Evolutionary conservation across 2,113 vertebrate genomes (phyloP).

Genomic region (Madoqua kirkii): DNA sequence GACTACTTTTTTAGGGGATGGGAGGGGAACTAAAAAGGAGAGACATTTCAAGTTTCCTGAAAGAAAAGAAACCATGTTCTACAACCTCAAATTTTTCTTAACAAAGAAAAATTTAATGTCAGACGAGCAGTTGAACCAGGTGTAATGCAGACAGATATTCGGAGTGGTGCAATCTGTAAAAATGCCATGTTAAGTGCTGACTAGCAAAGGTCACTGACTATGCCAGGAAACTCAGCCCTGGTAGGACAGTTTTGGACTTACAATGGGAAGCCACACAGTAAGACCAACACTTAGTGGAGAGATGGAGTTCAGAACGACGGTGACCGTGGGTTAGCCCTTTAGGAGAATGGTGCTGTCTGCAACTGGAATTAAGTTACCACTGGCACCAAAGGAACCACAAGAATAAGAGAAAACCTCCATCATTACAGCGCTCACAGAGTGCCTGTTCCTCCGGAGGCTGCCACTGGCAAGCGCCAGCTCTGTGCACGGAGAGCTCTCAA

Average conservation of each 20-base stretch:
- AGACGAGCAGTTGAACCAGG: constrained; percentile 6
- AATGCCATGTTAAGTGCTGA: background rate
- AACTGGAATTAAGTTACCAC: background rate
- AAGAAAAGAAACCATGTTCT: constrained; percentile 19
- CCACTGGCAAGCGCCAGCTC: background rate
- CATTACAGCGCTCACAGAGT: background rate
- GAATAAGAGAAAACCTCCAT: background rate
- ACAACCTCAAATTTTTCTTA: constrained; percentile 49
- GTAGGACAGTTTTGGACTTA: background rate
- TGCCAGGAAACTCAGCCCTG: background rate
- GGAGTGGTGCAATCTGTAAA: background rate
- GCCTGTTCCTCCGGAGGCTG: constrained; percentile 13
- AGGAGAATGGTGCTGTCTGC: background rate
- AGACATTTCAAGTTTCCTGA: background rate
- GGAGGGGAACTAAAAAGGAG: background rate
- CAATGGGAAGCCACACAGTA: background rate
- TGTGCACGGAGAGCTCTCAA: constrained; percentile 55
- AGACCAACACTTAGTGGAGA: background rate
- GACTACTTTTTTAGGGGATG: background rate
- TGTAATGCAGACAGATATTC: background rate
- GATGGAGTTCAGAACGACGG: background rate
- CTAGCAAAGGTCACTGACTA: background rate
- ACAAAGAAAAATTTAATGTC: constrained; percentile 55
- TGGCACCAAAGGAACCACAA: background rate
- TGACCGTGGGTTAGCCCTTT: constrained; percentile 43